Percentiles rank a stretch among this genome's conserved stretches.
Evolutionary conservation across 2,113 vertebrate species (phyloP).

Genomic region (Rhagologus leucostigma): DNA sequence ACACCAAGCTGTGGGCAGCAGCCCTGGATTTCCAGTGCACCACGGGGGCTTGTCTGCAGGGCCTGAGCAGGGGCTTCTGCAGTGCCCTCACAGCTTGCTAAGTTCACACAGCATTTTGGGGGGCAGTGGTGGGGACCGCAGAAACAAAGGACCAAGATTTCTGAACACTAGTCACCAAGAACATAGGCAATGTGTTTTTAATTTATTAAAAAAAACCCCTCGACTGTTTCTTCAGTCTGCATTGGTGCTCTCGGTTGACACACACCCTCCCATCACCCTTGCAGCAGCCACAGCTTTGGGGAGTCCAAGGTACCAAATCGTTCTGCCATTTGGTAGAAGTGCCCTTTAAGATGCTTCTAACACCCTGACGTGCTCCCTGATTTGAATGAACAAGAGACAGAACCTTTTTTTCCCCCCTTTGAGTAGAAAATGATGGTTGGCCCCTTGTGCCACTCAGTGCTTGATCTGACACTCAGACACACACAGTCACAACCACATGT

Average conservation of each 20-base stretch:
- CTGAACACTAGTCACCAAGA: neutral
- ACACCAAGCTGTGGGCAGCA: neutral
- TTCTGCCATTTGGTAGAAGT: neutral
- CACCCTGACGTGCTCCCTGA: neutral
- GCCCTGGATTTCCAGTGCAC: neutral
- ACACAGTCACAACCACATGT: neutral
- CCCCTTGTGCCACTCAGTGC: constrained; percentile 27
- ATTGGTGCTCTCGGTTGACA: neutral
- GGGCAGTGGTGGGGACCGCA: neutral
- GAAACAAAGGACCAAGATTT: neutral
- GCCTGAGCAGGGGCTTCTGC: neutral
- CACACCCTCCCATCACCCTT: neutral
- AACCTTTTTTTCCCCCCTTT: constrained; percentile 7
- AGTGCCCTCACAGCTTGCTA: neutral
- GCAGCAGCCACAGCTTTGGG: neutral
- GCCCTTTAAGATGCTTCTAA: constrained; percentile 5
- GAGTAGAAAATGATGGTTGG: constrained; percentile 47
- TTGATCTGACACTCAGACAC: neutral
- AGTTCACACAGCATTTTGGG: neutral
- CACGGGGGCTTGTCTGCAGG: neutral
- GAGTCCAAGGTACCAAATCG: neutral
- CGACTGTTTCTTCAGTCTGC: neutral
- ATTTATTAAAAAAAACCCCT: neutral
- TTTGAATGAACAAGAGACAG: constrained; percentile 16
- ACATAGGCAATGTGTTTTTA: neutral